Base-by-base conservation (phyloP, 2,797 vertebrate species). In the Etheostoma perlongum region DNA sequence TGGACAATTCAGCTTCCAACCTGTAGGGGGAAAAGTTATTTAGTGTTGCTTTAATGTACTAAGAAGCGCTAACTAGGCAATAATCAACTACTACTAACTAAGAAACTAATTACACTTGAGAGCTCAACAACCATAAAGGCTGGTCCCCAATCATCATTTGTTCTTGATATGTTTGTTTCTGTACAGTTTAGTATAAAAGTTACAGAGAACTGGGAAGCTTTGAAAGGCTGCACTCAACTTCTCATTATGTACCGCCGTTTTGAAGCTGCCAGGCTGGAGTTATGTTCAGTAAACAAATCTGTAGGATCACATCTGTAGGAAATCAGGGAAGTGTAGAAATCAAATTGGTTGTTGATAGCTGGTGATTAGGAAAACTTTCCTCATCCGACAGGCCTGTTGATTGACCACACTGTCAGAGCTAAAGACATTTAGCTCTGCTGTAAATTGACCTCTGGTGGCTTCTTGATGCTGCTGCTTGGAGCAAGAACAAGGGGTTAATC, bases 241-340 rank as follows among this genome's bases (percentile, higher is more conserved):
- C 76, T 83, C 85, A 83, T 90, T 77, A 81, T 12, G 21, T 82
- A 48, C 72, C 18, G 1, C 15, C 42, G 4, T 80, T 85, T 79
- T 67, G 60, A 78, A 72, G 66, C 44, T 75, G 51, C 69, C 51
- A 57, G 52, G 68, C 76, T 7, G 1, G 23, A 78, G 66, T 49
- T 67, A 70, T 49, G 30, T 81, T 79, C 80, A 52, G 67, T 89
- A 87, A 91, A 85, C 86, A 82, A 58, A 48, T 40, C 36, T 40
- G 10, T 12, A 40, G 36, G 36, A 58, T 76, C 79, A 63, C 89
- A 89, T 87, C 87, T 89, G 89, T 12, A 59, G 79, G 65, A 75
- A 63, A 84, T 89, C 79, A 81, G 67, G 52, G 23, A 66, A 70
- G 72, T 76, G 75, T 47, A 59, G 74, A 82, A 40, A 59, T 5